Base-by-base conservation (phyloP, 1,140 invertebrate species). In the Euwallacea fornicatus region DNA sequence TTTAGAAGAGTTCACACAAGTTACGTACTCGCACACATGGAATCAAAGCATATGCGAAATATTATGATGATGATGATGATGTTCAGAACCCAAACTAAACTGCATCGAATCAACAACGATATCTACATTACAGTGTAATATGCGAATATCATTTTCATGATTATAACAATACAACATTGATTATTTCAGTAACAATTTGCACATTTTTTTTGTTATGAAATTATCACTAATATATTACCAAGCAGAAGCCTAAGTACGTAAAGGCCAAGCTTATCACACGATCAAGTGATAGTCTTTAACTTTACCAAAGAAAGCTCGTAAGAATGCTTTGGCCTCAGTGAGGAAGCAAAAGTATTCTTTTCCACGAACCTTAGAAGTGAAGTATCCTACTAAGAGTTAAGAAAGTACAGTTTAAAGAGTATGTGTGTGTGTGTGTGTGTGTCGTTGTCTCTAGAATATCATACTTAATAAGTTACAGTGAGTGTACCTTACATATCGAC, bases 131-230 rank as follows among this genome's bases (percentile, higher is more conserved):
- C 75, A 79, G 72, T 77, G 71, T 76, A 77, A 74, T 77, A 78
- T 80, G 78, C 75, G 77, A 79, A 78, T 81, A 78, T 80, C 76
- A 77, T 77, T 79, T 75, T 73, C 60, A 71, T 71, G 47, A 62
- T 76, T 75, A 79, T 80, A 81, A 81, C 79, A 81, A 81, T 80
- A 81, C 79, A 80, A 80, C 79, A 80, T 79, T 77, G 75, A 80
- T 80, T 75, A 79, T 75, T 74, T 77, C 73, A 75, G 74, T 74
- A 78, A 76, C 76, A 74, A 73, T 77, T 73, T 74, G 73, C 59
- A 74, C 46, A 73, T 47, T 13, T 73, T 76, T 73, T 10, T 76
- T 62, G 21, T 71, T 69, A 78, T 71, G 70, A 78, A 75, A 74
- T 74, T 79, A 77, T 79, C 77, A 77, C 78, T 79, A 79, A 74